phyloP scores from a whole-genome alignment of 2,888 invertebrate genomes.

The Argynnis bischoffii region DNA sequence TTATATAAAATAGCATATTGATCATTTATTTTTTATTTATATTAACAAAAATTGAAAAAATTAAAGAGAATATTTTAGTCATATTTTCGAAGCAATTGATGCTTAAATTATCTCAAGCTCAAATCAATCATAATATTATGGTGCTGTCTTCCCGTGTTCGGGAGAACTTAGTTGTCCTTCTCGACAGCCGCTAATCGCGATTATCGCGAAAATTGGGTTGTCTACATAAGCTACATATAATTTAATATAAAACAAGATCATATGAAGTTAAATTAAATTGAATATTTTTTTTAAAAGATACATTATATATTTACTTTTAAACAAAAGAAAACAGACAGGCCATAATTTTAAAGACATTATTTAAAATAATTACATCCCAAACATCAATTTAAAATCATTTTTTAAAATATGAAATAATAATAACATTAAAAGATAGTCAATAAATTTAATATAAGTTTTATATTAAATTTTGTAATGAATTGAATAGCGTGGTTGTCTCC shows the following conservation, averaged over 20 bases:
- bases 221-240: background rate
- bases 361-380: too few relatives aligned
- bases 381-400: too few relatives aligned
- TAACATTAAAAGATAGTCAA: too few relatives aligned
- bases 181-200: slow-evolving; percentile 8
- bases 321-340: too few relatives aligned
- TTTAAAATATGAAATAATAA: too few relatives aligned
- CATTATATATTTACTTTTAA: too few relatives aligned
- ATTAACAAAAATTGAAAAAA: background rate
- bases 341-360: too few relatives aligned
- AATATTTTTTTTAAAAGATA: too few relatives aligned
- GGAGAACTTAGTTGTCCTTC: slow-evolving; percentile 45
- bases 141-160: slow-evolving; percentile 64
- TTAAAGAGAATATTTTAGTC: background rate
- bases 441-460: too few relatives aligned
- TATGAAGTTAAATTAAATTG: too few relatives aligned
- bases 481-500: background rate
- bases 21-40: background rate
- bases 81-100: slow-evolving; percentile 42
- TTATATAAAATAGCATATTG: too few relatives aligned
- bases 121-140: slow-evolving; percentile 50
- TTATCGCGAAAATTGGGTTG: background rate
- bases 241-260: background rate
- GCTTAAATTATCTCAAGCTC: slow-evolving; percentile 53
- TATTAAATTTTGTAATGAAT: background rate